These are phyloP conservation scores for Agonopterix arenella DNA, from an alignment of 2,888 invertebrate species.

Conservation along the genomic window DNA sequence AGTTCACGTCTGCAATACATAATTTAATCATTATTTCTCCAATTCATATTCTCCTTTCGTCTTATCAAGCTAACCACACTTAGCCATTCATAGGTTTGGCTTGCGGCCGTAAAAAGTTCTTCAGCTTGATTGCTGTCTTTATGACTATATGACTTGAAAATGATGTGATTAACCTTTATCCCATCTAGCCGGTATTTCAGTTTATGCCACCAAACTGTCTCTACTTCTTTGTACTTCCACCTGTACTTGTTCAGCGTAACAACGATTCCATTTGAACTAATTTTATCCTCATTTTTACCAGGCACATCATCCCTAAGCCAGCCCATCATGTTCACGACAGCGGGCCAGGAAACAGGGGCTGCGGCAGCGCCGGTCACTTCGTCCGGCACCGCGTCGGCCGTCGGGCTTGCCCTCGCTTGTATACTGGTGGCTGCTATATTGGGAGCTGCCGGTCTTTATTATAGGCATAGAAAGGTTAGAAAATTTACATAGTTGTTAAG, in stretches of 20 bases:
- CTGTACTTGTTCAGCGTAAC: background rate
- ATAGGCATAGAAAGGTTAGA: slow-evolving; percentile 75
- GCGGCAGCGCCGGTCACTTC: slow-evolving; percentile 77
- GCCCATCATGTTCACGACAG: slow-evolving; percentile 84
- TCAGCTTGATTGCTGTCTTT: too few species aligned
- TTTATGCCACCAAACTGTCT: too few species aligned
- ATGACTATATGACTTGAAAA: too few species aligned
- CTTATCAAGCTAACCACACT: too few species aligned
- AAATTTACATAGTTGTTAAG: background rate
- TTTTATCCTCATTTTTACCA: slow-evolving; percentile 21
- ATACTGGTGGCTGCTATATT: slow-evolving; percentile 78
- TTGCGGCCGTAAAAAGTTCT: too few species aligned
- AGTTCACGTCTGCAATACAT: too few species aligned
- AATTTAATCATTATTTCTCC: too few species aligned
- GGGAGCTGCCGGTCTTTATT: slow-evolving; percentile 78
- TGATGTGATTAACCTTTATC: too few species aligned
- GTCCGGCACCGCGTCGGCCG: slow-evolving; percentile 78
- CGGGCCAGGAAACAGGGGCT: slow-evolving; percentile 84
- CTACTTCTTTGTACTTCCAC: background rate
- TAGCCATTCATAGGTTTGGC: too few species aligned
- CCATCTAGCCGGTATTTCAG: too few species aligned
- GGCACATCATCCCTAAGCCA: slow-evolving; percentile 86
- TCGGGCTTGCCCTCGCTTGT: slow-evolving; percentile 80
- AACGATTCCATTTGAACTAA: background rate
- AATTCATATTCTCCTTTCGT: too few species aligned